Percentiles rank a stretch among this genome's conserved stretches.
Evolutionary conservation across 2,888 invertebrate species (phyloP).

Genomic region (Morpho achilles): DNA sequence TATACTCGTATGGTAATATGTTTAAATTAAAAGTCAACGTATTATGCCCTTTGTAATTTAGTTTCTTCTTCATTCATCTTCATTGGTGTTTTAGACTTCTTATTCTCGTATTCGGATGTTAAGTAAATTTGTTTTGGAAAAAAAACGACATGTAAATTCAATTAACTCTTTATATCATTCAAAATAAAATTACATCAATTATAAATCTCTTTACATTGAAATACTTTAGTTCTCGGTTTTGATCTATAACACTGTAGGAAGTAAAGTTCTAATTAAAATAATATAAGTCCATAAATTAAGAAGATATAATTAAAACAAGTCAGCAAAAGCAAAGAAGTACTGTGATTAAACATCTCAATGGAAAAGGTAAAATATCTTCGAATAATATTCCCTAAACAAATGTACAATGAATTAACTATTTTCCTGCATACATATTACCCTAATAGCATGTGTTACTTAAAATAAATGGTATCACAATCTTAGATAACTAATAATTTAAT

Average conservation of each 20-base stretch:
- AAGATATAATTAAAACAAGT: slow-evolving; percentile 40
- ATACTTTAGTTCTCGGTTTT: slow-evolving; percentile 61
- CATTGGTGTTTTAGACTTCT: no score
- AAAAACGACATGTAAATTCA: slow-evolving; percentile 37
- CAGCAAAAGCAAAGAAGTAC: slow-evolving; percentile 41
- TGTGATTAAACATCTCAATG: slow-evolving; percentile 42
- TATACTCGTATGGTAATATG: no score
- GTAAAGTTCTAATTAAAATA: slow-evolving; percentile 22
- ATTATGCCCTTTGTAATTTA: no score
- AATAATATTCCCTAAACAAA: slow-evolving; percentile 52
- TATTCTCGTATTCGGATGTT: neutral
- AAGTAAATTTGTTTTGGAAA: slow-evolving; percentile 7
- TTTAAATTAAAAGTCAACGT: no score
- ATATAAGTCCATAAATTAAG: slow-evolving; percentile 33
- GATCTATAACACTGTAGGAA: slow-evolving; percentile 43
- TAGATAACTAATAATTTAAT: slow-evolving; percentile 59
- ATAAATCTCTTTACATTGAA: slow-evolving; percentile 56
- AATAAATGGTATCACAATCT: slow-evolving; percentile 77
- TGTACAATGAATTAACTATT: slow-evolving; percentile 60
- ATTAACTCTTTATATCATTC: slow-evolving; percentile 65
- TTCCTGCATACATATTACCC: slow-evolving; percentile 43
- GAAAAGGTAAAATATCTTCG: slow-evolving; percentile 52
- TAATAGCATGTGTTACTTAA: slow-evolving; percentile 60
- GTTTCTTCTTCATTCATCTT: no score
- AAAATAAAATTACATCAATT: slow-evolving; percentile 43